Evolutionary conservation across 2,797 vertebrate genomes (phyloP), one percentile per base, ranked within the genome.

Genomic region (Hydrocynus forskahlii): DNA sequence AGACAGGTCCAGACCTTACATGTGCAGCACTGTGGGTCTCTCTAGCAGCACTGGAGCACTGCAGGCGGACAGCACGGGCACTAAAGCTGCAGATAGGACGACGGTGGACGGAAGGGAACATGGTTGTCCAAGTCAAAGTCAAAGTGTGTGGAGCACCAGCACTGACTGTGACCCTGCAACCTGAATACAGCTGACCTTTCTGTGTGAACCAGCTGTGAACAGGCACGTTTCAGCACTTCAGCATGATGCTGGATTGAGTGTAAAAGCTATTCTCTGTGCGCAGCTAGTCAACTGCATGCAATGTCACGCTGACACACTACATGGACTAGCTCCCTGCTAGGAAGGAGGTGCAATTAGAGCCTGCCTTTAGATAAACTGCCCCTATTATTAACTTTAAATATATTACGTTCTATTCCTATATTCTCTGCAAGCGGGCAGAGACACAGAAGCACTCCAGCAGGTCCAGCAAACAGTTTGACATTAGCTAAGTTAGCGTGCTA

Each of bases 51-150:
- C 76, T 77, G 19, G 72, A 77, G 81, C 83, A 84, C 6, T 90
- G 93, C 2, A 92, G 68, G 75, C 90, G 90, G 35, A 87, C 54
- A 0, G 91, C 83, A 0, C 75, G 87, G 0, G 84, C 82, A n/a
- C 93, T 78, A 29, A 94, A 75, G 13, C 89, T 90, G 66, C 93
- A 91, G 35, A 94, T 80, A 2, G 88, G 88, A 4, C 93, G 92
- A 59, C 93, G 88, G 38, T 89, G 89, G 62, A 94, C 82, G 0
- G 93, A 93, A 68, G 91, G 90, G 81, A 95, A 91, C 95, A 95
- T 95, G 82, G 85, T 88, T 76, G 71, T 45, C 23, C 66, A 45
- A 1, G 16, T 35, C 9, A 59, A 45, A 0, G 16, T 35, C 9
- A 2, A 60, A 2, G 59, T 12, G 17, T 17, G 38, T 38, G 19